Evolutionary conservation across 2,113 vertebrate genomes (phyloP).

Genomic region (Chloropsis hardwickii): DNA sequence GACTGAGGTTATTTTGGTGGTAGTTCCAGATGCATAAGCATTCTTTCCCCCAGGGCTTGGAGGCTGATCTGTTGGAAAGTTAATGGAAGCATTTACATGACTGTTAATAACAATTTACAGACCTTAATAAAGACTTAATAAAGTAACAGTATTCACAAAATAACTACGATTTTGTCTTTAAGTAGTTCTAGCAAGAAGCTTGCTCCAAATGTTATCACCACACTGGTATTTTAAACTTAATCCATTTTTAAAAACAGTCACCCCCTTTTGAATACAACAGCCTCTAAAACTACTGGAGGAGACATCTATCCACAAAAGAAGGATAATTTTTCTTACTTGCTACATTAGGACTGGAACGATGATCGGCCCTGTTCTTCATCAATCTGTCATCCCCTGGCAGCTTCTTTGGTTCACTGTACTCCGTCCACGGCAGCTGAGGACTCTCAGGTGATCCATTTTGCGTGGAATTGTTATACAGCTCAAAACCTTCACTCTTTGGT

Average conservation of each 20-base stretch:
- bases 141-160: background rate
- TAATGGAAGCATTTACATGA: background rate
- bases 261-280: background rate
- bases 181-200: background rate
- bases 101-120: background rate
- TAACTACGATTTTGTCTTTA: background rate
- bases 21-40: constrained; percentile 82
- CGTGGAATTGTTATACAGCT: constrained; percentile 89
- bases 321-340: constrained; percentile 83
- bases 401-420: constrained; percentile 92
- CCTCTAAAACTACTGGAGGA: background rate
- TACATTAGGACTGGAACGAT: constrained; percentile 97
- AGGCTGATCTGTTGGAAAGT: constrained; percentile 83
- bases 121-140: background rate
- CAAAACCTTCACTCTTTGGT: constrained; percentile 98
- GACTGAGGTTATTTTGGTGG: constrained; percentile 95
- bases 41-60: constrained; percentile 90
- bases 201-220: background rate
- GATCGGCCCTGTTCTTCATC: constrained; percentile 90
- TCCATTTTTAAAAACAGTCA: background rate
- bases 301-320: background rate
- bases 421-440: constrained; percentile 88
- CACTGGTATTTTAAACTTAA: background rate
- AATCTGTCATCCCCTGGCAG: constrained; percentile 87
- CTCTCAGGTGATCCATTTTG: constrained; percentile 94